A percentile compares a stretch with the other conserved stretches of the same genome.
phyloP scores from a whole-genome alignment of 2,797 vertebrate species.

The Enteromius fasciolatus region DNA sequence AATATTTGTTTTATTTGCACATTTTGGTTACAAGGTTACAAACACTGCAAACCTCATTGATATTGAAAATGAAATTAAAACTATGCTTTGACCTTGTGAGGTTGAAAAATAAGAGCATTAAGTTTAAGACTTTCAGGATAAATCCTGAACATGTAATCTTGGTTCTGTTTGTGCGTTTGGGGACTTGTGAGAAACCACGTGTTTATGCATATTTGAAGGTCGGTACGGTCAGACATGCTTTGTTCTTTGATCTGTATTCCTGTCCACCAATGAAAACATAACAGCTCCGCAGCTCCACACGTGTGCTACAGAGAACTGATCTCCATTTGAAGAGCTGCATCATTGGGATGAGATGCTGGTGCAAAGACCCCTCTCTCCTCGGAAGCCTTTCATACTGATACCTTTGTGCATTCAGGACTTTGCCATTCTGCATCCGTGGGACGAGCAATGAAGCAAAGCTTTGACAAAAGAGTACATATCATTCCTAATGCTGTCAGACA shows the following conservation, averaged over 20 bases:
- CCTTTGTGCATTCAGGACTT: conserved; percentile 30
- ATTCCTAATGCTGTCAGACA: conserved; percentile 26
- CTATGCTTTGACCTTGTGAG: background rate
- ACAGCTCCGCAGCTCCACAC: background rate
- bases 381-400: conserved; percentile 23
- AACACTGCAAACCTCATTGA: background rate
- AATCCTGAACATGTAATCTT: background rate
- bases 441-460: conserved; percentile 8
- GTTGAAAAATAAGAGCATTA: background rate
- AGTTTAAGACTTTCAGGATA: background rate
- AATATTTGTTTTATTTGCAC: background rate
- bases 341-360: background rate
- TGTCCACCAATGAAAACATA: conserved; percentile 25
- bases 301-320: conserved; percentile 23
- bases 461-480: conserved; percentile 38
- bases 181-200: background rate
- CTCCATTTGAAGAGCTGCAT: conserved; percentile 28
- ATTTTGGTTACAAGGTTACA: background rate
- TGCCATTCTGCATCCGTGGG: conserved; percentile 15
- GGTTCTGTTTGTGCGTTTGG: background rate
- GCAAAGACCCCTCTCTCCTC: background rate
- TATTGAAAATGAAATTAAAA: background rate
- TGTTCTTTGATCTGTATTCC: conserved; percentile 45
- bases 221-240: conserved; percentile 3
- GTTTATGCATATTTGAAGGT: conserved; percentile 21